Base-by-base conservation (phyloP, 2,888 invertebrate genomes). In the Labia minor region DNA sequence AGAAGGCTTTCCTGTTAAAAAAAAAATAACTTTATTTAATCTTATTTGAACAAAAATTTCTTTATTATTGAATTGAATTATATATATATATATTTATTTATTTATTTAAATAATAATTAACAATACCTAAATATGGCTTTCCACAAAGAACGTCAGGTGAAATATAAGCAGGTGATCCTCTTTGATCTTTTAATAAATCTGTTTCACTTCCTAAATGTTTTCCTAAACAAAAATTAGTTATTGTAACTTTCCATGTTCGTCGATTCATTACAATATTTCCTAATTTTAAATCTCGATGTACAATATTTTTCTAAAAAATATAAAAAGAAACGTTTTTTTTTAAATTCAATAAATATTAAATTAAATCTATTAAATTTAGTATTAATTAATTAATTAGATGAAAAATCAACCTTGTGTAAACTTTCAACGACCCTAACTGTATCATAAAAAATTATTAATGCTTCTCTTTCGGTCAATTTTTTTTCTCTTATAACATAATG, bases 101-200 rank as follows among this genome's bases (percentile, higher is more conserved):
- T n/a, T n/a, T n/a, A n/a, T n/a, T n/a, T n/a, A n/a, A n/a, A n/a
- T n/a, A n/a, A n/a, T n/a, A n/a, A n/a, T n/a, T n/a, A n/a, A 65
- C 49, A 70, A 72, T n/a, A 72, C 89, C 89, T 19, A 84, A 77
- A 76, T 90, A 90, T 0, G 89, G 88, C 74, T 87, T 86, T 71
- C 88, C 88, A 78, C 85, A 82, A 2, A 90, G 78, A 4, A 89
- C 89, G 76, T 90, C 90, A 0, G 90, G 90, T 1, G 89, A 89
- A 72, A 90, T 89, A 75, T 90, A 90, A 0, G 89, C 89, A 1
- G 90, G 90, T 0, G 89, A 89, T 0, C 89, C 89, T 75, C 88
- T 80, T 75, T 89, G 89, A 76, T 90, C 89, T 72, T 85, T 86
- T 61, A 90, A 76, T 33, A 86, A 77, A 72, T 89, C 88, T 70